A percentile compares a stretch with the other conserved stretches of the same genome.
Conservation (phyloP, 2,113 vertebrate genomes). For the Rhadina sibilatrix region DNA sequence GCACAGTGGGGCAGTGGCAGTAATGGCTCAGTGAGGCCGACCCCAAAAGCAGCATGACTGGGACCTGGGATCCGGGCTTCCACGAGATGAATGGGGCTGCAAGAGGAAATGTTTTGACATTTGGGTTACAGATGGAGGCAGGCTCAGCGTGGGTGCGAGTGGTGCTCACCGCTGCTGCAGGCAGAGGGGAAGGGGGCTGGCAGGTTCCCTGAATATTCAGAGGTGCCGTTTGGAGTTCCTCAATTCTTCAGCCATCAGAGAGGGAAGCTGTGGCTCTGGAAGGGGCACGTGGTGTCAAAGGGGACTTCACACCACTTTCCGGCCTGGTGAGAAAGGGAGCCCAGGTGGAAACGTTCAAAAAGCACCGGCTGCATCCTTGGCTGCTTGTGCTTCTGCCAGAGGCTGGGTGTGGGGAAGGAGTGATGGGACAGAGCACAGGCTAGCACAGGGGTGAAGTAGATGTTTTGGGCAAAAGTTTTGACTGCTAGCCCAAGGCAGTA, state of each 20-base stretch:
- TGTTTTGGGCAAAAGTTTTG: neutral
- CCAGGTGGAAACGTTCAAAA: neutral
- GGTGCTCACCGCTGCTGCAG: slow-evolving; percentile 5
- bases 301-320: slow-evolving; percentile 57
- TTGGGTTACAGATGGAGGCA: slow-evolving; percentile 61
- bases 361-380: neutral
- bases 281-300: slow-evolving; percentile 45
- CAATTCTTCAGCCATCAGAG: slow-evolving; percentile 49
- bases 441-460: neutral
- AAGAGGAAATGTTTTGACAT: slow-evolving; percentile 66
- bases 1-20: slow-evolving; percentile 26
- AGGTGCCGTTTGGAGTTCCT: slow-evolving; percentile 61
- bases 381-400: rapidly evolving
- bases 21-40: neutral
- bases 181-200: slow-evolving; percentile 47
- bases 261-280: slow-evolving; percentile 69
- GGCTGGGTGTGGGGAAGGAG: neutral
- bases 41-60: neutral
- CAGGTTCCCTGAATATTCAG: slow-evolving; percentile 57
- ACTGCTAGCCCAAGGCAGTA: neutral
- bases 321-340: slow-evolving; percentile 14
- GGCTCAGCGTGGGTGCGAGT: neutral
- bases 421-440: neutral
- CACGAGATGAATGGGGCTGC: neutral
- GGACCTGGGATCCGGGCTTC: neutral